A percentile compares a stretch with the other conserved stretches of the same genome.
Conservation (phyloP, 2,888 invertebrate species). For the Volucella inflata region DNA sequence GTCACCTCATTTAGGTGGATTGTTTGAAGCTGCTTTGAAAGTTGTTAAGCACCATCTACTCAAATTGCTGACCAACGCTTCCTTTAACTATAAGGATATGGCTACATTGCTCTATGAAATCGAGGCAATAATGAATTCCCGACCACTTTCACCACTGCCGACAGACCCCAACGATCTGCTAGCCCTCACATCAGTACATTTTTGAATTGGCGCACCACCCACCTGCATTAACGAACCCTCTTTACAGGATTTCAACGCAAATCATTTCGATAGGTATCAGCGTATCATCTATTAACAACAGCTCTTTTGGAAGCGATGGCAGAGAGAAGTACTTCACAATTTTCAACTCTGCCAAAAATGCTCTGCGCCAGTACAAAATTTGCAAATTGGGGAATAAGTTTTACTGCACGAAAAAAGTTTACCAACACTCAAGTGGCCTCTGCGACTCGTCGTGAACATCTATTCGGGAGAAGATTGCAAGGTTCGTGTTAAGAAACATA, state of each 20-base stretch:
- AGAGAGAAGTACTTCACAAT: neutral
- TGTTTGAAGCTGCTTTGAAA: conserved; percentile 15
- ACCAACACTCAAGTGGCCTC: neutral
- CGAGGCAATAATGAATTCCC: neutral
- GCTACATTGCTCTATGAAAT: neutral
- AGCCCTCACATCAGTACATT: neutral
- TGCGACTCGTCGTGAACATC: neutral
- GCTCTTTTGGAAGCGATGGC: neutral
- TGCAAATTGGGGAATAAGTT: neutral
- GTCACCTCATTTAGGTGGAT: neutral
- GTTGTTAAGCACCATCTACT: conserved; percentile 12
- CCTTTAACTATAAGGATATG: neutral
- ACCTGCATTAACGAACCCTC: neutral
- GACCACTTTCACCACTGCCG: neutral
- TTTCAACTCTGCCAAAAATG: neutral
- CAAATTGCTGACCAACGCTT: neutral
- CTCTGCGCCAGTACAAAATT: neutral
- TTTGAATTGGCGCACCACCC: neutral
- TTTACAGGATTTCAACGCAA: no score
- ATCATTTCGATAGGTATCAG: neutral
- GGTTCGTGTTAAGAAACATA: neutral
- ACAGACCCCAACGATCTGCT: neutral
- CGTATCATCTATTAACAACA: neutral
- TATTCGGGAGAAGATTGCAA: neutral
- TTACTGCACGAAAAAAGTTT: neutral